These are phyloP conservation scores for Drosophila neutralis DNA, from an alignment of 2,888 invertebrate species.

Conservation along the genomic window DNA sequence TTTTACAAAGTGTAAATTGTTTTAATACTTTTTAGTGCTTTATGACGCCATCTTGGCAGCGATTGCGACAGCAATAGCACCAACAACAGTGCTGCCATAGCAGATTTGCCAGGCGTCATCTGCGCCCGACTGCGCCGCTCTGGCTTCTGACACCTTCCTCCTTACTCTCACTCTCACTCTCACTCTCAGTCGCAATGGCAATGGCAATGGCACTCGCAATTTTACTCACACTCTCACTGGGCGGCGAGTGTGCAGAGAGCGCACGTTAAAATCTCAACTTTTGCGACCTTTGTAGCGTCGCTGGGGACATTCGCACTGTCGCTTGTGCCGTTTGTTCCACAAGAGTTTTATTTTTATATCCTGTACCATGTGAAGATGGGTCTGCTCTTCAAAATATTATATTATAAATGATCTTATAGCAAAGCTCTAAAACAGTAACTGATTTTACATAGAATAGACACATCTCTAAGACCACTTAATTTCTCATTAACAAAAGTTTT, in stretches of 20 bases:
- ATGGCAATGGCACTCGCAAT: slow-evolving; percentile 10
- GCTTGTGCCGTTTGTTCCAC: slow-evolving; percentile 28
- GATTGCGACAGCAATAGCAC: slow-evolving; percentile 10
- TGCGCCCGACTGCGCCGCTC: slow-evolving; percentile 59
- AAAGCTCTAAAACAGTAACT: background rate
- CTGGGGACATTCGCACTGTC: slow-evolving; percentile 34
- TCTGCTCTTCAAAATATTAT: background rate
- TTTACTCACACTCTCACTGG: slow-evolving; percentile 19
- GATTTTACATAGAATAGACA: background rate
- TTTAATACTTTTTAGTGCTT: slow-evolving; percentile 82
- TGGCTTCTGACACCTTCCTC: slow-evolving; percentile 33
- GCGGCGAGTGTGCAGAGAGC: slow-evolving; percentile 21
- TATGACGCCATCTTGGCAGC: slow-evolving; percentile 72
- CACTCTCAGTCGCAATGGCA: slow-evolving; percentile 13
- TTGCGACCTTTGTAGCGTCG: slow-evolving; percentile 72
- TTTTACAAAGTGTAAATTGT: slow-evolving; percentile 83
- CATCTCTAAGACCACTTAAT: background rate
- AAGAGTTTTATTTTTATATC: slow-evolving; percentile 47
- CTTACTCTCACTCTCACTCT: slow-evolving; percentile 25
- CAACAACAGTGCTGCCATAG: slow-evolving; percentile 11
- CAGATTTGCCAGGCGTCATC: slow-evolving; percentile 60
- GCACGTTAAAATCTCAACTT: slow-evolving; percentile 82
- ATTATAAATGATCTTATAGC: background rate
- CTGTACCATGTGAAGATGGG: background rate
- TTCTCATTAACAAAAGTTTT: background rate